Percentiles rank a stretch among this genome's conserved stretches.
phyloP scores from a whole-genome alignment of 2,113 vertebrate genomes.

The Lampris megalopsis region DNA sequence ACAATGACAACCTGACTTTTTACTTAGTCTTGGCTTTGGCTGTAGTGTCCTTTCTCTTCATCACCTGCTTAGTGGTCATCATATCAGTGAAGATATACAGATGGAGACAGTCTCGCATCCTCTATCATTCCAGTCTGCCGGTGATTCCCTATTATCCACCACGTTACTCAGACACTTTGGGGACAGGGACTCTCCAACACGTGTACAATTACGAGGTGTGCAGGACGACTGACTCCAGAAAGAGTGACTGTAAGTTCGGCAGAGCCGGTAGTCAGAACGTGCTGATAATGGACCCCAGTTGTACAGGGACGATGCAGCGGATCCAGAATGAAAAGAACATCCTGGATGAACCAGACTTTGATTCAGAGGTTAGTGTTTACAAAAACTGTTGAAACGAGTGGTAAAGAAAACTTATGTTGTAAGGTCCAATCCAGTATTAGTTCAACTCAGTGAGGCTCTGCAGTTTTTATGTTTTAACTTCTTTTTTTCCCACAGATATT shows the following conservation, averaged over 20 bases:
- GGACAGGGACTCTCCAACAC: conserved; percentile 54
- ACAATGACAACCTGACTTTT: conserved; percentile 50
- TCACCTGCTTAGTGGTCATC: not conserved
- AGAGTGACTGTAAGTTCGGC: conserved; percentile 71
- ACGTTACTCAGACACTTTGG: conserved; percentile 47
- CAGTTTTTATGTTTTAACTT: no score
- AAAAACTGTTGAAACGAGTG: no score
- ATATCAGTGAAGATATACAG: conserved; percentile 49
- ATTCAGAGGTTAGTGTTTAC: conserved; percentile 5
- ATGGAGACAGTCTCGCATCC: conserved; percentile 59
- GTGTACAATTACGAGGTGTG: conserved; percentile 65
- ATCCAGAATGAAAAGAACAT: conserved; percentile 18
- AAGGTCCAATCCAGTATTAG: no score
- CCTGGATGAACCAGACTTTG: conserved; percentile 37
- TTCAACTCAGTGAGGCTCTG: no score
- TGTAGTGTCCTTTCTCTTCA: conserved; percentile 1
- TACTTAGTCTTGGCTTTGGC: conserved; percentile 63
- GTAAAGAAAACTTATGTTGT: no score
- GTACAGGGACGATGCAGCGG: conserved; percentile 16
- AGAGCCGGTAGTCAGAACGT: conserved; percentile 33
- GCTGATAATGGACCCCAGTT: conserved; percentile 31
- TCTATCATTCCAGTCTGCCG: conserved; percentile 37
- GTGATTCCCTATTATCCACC: conserved; percentile 63
- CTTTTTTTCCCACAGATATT: no score
- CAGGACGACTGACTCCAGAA: conserved; percentile 73